Evolutionary conservation across 2,113 vertebrate genomes (phyloP).

Genomic region (Notothenia coriiceps): DNA sequence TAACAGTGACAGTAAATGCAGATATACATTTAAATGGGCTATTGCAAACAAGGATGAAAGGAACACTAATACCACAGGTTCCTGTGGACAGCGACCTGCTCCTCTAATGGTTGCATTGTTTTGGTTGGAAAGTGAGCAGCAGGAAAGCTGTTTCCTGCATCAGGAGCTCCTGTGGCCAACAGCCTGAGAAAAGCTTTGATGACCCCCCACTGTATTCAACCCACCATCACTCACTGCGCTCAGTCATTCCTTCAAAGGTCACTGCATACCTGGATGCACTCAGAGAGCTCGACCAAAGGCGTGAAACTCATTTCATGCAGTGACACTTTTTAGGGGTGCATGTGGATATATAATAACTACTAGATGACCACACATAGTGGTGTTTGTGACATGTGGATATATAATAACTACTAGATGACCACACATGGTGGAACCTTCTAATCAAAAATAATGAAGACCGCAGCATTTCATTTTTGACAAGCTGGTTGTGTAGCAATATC

Average conservation of each 20-base stretch:
- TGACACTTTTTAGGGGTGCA: slow-evolving; percentile 18
- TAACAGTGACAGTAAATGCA: slow-evolving; percentile 7
- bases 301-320: slow-evolving; percentile 51
- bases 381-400: not conserved
- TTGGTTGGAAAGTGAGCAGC: slow-evolving; percentile 72
- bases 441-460: not conserved
- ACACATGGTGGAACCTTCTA: not conserved
- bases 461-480: not conserved
- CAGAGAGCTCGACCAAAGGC: slow-evolving; percentile 38
- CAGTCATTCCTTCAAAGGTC: slow-evolving; percentile 60
- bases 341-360: not conserved
- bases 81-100: slow-evolving; percentile 44
- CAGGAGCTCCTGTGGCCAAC: slow-evolving; percentile 67
- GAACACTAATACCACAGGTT: slow-evolving; percentile 48
- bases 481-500: not conserved
- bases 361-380: not conserved
- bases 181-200: slow-evolving; percentile 76
- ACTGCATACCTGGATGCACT: slow-evolving; percentile 59
- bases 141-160: slow-evolving; percentile 77
- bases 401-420: not conserved
- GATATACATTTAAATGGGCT: slow-evolving; percentile 14
- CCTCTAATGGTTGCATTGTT: slow-evolving; percentile 71
- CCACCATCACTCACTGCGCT: slow-evolving; percentile 42
- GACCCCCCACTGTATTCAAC: slow-evolving; percentile 65
- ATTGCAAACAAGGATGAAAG: slow-evolving; percentile 26